Percentiles rank a stretch among this genome's conserved stretches.
phyloP scores from a whole-genome alignment of 1,140 invertebrate genomes.

The Platyura marginata region DNA sequence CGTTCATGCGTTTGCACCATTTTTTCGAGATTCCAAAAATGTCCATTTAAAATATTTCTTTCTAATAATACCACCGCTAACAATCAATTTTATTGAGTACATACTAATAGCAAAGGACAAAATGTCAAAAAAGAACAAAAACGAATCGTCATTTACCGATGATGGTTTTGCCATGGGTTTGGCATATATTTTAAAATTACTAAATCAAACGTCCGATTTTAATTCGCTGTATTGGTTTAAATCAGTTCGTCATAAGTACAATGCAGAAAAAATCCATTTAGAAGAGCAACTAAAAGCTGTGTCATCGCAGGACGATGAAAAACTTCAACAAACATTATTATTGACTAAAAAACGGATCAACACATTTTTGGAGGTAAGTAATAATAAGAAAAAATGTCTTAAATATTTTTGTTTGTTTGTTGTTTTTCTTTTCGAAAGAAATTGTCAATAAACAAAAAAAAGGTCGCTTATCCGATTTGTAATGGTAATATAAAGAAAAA shows the following conservation, averaged over 20 bases:
- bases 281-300: slow-evolving; percentile 28
- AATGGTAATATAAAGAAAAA: too few species aligned
- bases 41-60: slow-evolving; percentile 86
- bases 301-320: slow-evolving; percentile 43
- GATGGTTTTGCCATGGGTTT: slow-evolving; percentile 96
- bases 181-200: slow-evolving; percentile 48
- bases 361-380: too few species aligned
- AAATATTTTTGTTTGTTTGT: too few species aligned
- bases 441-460: too few species aligned
- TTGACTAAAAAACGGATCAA: slow-evolving; percentile 69
- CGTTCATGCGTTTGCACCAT: slow-evolving; percentile 80
- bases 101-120: slow-evolving; percentile 84
- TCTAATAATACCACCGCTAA: slow-evolving; percentile 83
- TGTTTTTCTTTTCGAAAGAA: too few species aligned
- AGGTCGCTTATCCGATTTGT: too few species aligned
- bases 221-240: slow-evolving; percentile 94
- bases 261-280: too few species aligned
- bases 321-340: slow-evolving; percentile 83
- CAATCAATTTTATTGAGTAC: slow-evolving; percentile 89
- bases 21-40: slow-evolving; percentile 73
- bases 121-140: slow-evolving; percentile 51
- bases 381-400: too few species aligned
- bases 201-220: slow-evolving; percentile 60
- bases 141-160: slow-evolving; percentile 82
- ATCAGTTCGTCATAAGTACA: slow-evolving; percentile 60